Evolutionary conservation across 2,797 vertebrate genomes (phyloP).

Genomic region (Echiichthys vipera): DNA sequence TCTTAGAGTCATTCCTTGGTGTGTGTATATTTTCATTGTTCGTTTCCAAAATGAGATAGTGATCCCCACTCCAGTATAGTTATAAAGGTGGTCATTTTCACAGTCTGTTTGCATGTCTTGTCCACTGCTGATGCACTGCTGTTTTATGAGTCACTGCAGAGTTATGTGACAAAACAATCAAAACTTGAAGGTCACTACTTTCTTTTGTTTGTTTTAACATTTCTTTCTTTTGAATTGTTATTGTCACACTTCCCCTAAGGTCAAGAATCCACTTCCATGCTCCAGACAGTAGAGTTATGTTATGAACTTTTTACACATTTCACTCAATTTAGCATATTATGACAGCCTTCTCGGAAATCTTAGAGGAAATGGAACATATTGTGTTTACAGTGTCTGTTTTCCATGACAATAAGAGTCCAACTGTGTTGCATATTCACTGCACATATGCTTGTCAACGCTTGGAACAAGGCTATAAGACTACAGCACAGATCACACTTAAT

Average conservation of each 20-base stretch:
- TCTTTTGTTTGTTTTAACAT: not conserved
- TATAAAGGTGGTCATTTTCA: not conserved
- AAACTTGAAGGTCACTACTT: not conserved
- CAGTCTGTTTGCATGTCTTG: not conserved
- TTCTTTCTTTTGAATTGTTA: not conserved
- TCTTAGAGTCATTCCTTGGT: too few species aligned
- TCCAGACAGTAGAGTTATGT: not conserved
- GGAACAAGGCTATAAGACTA: slow-evolving; percentile 25
- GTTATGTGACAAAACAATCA: not conserved
- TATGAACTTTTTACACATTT: not conserved
- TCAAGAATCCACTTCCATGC: not conserved
- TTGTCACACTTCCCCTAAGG: not conserved
- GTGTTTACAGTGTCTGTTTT: slow-evolving; percentile 27
- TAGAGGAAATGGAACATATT: slow-evolving; percentile 18
- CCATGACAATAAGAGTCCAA: slow-evolving; percentile 17
- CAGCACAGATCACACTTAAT: slow-evolving; percentile 23
- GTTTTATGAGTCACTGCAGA: not conserved
- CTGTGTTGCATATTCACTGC: slow-evolving; percentile 26
- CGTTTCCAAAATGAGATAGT: not conserved
- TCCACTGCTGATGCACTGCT: not conserved
- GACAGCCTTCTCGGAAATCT: slow-evolving; percentile 14
- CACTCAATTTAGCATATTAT: slow-evolving; percentile 4
- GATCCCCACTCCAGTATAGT: not conserved
- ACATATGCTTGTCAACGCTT: slow-evolving; percentile 31
- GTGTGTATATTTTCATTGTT: too few species aligned